These are phyloP conservation scores for Gouania willdenowi DNA, from an alignment of 2,797 vertebrate species.

Conservation along the genomic window DNA sequence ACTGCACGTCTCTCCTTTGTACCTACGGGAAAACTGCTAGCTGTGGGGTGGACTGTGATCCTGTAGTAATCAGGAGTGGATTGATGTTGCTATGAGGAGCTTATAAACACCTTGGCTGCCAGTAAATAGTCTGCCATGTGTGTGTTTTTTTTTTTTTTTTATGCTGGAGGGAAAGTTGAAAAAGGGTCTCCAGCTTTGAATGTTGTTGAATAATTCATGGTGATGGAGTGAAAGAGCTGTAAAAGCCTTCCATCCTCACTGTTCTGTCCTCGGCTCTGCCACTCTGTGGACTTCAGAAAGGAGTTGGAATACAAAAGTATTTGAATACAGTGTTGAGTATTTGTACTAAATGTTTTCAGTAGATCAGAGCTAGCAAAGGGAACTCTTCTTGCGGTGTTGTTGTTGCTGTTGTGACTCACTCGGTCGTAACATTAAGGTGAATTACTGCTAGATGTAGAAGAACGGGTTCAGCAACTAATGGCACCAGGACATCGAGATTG, in stretches of 20 bases:
- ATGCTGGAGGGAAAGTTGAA: constrained; percentile 46
- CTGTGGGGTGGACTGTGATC: constrained; percentile 47
- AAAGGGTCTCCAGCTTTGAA: constrained; percentile 40
- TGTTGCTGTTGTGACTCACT: too few relatives aligned
- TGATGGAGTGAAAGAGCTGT: constrained; percentile 36
- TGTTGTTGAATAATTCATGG: constrained; percentile 57
- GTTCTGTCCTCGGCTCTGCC: constrained; percentile 29
- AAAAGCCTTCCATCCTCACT: constrained; percentile 52
- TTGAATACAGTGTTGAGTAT: constrained; percentile 13
- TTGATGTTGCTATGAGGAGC: constrained; percentile 41
- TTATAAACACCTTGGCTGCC: constrained; percentile 39
- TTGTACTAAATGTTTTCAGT: background rate
- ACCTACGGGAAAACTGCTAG: constrained; percentile 19
- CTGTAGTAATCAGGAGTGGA: constrained; percentile 33
- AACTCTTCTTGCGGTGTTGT: too few relatives aligned
- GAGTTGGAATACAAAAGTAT: constrained; percentile 25
- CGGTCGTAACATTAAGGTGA: too few relatives aligned
- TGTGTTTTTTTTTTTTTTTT: too few relatives aligned
- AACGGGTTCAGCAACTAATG: too few relatives aligned
- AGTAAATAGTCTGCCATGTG: constrained; percentile 18
- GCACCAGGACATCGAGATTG: too few relatives aligned
- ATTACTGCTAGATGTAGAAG: too few relatives aligned
- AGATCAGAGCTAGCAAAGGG: too few relatives aligned
- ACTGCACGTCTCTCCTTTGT: constrained; percentile 5
- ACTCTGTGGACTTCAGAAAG: constrained; percentile 28